Evolutionary conservation across 1,140 invertebrate species (phyloP).

Genomic region (Palaemon carinicauda): DNA sequence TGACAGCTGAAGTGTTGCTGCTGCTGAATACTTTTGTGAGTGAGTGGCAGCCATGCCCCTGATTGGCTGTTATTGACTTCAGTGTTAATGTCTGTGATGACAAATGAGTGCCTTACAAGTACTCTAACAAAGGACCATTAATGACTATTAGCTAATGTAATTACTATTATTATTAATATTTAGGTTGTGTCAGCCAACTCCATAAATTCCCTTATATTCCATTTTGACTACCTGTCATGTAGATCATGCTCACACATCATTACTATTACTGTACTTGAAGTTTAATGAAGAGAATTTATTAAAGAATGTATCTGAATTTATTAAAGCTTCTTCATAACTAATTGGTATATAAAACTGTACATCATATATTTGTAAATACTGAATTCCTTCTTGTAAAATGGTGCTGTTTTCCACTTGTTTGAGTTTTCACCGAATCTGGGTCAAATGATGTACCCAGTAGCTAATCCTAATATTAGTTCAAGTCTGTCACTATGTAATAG

Average conservation of each 20-base stretch:
- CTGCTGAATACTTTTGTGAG: background rate
- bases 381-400: conserved; percentile 39
- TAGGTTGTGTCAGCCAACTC: conserved; percentile 48
- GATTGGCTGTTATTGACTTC: conserved; percentile 7
- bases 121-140: conserved; percentile 43
- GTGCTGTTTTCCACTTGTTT: conserved; percentile 44
- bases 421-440: conserved; percentile 19
- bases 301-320: no score
- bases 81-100: conserved; percentile 42
- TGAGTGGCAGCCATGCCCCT: conserved; percentile 17
- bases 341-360: conserved; percentile 25
- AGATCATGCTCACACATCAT: conserved; percentile 39
- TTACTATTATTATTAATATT: conserved; percentile 19
- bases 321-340: background rate
- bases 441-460: conserved; percentile 8
- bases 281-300: no score
- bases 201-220: conserved; percentile 40
- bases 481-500: conserved; percentile 30
- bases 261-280: conserved; percentile 8
- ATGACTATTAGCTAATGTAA: background rate
- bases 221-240: conserved; percentile 40
- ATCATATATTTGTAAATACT: conserved; percentile 43
- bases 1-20: conserved; percentile 21
- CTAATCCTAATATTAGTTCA: conserved; percentile 29
- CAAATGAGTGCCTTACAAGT: conserved; percentile 40